A percentile compares a stretch with the other conserved stretches of the same genome.
Conservation (phyloP, 2,888 invertebrate species). For the Dasysyrphus tricinctus region DNA sequence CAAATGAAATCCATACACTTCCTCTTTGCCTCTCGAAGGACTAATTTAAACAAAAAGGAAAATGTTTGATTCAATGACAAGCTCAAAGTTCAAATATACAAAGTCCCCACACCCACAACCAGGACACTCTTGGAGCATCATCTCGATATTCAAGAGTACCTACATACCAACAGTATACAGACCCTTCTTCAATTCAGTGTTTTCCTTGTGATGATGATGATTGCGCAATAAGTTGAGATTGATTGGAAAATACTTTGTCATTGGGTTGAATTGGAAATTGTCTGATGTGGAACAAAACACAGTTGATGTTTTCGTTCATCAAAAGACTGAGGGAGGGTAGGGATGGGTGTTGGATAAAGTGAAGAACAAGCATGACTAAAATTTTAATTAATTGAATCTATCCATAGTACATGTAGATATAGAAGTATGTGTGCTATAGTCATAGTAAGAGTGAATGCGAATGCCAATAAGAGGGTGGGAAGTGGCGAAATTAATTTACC, state of each 20-base stretch:
- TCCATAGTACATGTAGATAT: background rate
- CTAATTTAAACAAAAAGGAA: constrained; percentile 66
- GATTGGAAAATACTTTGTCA: constrained; percentile 75
- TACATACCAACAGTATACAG: too few relatives aligned
- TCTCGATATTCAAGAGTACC: background rate
- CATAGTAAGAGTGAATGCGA: background rate
- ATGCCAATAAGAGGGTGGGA: background rate
- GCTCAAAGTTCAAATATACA: constrained; percentile 67
- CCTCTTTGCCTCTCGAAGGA: background rate
- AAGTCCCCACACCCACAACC: background rate
- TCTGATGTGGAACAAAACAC: constrained; percentile 36
- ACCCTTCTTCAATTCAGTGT: constrained; percentile 25
- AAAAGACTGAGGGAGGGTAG: background rate
- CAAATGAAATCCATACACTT: background rate
- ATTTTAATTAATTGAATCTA: constrained; percentile 73
- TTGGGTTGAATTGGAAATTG: constrained; percentile 72
- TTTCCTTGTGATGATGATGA: constrained; percentile 51
- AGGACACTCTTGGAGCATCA: constrained; percentile 8
- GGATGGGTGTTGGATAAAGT: background rate
- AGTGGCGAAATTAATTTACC: constrained; percentile 70
- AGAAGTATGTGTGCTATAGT: too few relatives aligned
- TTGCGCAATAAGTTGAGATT: constrained; percentile 75
- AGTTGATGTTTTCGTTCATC: constrained; percentile 32
- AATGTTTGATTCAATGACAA: constrained; percentile 72
- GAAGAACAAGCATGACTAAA: constrained; percentile 66